Evolutionary conservation across 30 jellyfish, hydroid and myxozoan species (phyloP), one percentile per base, ranked within the genome.

Genomic region (Cassiopea xamachana): DNA sequence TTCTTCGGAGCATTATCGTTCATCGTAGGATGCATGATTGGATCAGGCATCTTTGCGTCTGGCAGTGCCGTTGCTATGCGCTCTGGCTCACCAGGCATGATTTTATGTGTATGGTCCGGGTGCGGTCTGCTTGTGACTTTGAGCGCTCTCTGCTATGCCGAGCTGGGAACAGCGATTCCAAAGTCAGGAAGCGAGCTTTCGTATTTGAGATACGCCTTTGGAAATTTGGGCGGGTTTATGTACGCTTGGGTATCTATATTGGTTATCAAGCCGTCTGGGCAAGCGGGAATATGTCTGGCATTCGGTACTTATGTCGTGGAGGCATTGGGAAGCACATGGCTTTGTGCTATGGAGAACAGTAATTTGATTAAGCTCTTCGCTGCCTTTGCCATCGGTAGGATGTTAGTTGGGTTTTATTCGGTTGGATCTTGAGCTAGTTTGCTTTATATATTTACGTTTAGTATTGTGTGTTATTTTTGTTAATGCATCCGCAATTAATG

Each of bases 41-140:
- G 98, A 1, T 80, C 96, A 27, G 98, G 98, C 1, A 88, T 93
- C n/a, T 93, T 93, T 76, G 98, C 98, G 1, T 87, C 98, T 1
- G 92, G 96, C 77, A 73, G 91, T 44, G 92, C 93, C 1, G 98
- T 93, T 14, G 90, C 93, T 1, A 8, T 16, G 48, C 83, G 90
- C 1, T 71, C 96, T 1, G 86, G 92, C 76, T 85, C 93, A 48
- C 64, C 86, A 6, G 98, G 98, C 45, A 76, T 82, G 94, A 70
- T 92, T n/a, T 68, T 93, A 9, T 67, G 87, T 51, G 94, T 93
- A 1, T 93, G 98, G 98, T 44, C 89, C 0, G 88, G 90, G 8
- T 86, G 96, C 48, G 98, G 98, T 46, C 19, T 93, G 13, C 58
- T 93, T 48, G 98, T 87, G 15, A 84, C 92, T 7, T 17, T 79